phyloP scores from a whole-genome alignment of 2,797 vertebrate species.

The Mus minutoides region DNA sequence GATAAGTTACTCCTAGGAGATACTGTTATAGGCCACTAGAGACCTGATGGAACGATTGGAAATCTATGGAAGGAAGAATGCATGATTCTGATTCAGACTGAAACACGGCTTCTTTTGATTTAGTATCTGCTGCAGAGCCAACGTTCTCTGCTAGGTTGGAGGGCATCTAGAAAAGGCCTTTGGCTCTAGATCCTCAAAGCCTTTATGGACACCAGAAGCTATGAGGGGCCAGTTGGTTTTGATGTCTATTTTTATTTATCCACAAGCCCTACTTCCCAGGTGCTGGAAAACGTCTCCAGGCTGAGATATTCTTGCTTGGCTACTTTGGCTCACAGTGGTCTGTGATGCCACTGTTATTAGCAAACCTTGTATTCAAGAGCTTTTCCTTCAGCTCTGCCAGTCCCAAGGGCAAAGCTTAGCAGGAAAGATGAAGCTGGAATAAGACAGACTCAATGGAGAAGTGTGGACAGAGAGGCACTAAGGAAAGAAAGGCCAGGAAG shows the following conservation, averaged over 20 bases:
- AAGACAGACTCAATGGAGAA: slow-evolving; percentile 44
- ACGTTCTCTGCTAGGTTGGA: slow-evolving; percentile 18
- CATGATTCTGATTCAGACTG: slow-evolving; percentile 36
- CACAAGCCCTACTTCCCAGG: slow-evolving; percentile 74
- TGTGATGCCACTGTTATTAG: slow-evolving; percentile 74
- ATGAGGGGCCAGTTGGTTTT: slow-evolving; percentile 63
- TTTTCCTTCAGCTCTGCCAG: slow-evolving; percentile 61
- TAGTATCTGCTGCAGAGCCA: slow-evolving; percentile 6
- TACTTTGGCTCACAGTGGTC: slow-evolving; percentile 65
- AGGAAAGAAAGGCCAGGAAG: not conserved
- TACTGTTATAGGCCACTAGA: not conserved
- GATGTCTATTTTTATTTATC: slow-evolving; percentile 79
- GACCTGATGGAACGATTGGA: not conserved
- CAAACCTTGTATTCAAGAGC: slow-evolving; percentile 74
- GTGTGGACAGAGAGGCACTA: not conserved
- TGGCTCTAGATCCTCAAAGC: not conserved
- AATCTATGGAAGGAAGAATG: not conserved
- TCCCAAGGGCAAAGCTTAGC: slow-evolving; percentile 41
- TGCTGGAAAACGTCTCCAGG: slow-evolving; percentile 72
- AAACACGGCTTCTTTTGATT: slow-evolving; percentile 58
- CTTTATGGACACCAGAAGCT: slow-evolving; percentile 49
- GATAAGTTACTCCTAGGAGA: not conserved
- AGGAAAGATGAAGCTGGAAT: slow-evolving; percentile 64
- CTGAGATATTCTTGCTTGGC: slow-evolving; percentile 75
- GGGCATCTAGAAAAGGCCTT: slow-evolving; percentile 56